These are phyloP conservation scores for Oxyura jamaicensis DNA, from an alignment of 2,113 vertebrate genomes.

Conservation along the genomic window DNA sequence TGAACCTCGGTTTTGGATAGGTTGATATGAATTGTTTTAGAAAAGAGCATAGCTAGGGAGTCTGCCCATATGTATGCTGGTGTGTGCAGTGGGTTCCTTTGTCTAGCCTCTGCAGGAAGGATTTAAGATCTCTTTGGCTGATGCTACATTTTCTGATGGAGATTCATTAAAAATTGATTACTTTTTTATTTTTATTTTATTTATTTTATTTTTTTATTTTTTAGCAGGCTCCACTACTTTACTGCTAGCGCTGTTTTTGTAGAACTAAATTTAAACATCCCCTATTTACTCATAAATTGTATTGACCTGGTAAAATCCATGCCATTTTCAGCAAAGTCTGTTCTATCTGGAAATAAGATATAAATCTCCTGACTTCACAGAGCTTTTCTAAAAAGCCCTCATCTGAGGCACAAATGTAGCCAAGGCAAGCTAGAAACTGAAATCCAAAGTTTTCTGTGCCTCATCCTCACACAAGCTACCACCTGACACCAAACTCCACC, in stretches of 20 bases:
- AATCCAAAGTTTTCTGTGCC: neutral
- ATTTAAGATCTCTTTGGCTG: conserved; percentile 2
- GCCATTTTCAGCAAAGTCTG: neutral
- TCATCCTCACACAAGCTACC: neutral
- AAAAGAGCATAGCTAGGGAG: neutral
- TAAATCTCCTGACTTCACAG: neutral
- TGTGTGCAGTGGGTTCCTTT: neutral
- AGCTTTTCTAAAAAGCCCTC: neutral
- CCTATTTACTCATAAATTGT: conserved; percentile 30
- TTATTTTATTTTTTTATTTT: neutral
- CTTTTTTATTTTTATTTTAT: neutral
- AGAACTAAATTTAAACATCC: conserved; percentile 3
- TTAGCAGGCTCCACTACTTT: conserved; percentile 7
- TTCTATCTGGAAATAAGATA: conserved; percentile 34
- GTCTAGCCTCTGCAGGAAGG: neutral
- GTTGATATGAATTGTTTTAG: neutral
- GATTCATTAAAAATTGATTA: conserved; percentile 44
- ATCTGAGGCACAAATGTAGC: neutral
- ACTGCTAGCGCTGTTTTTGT: conserved; percentile 4
- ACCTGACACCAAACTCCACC: neutral
- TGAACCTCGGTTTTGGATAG: neutral
- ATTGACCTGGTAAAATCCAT: conserved; percentile 47
- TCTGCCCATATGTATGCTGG: neutral
- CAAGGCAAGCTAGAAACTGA: neutral
- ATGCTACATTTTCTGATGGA: conserved; percentile 25